Evolutionary conservation across 2,888 invertebrate genomes (phyloP).

Genomic region (Drosophila parthenogenetica): DNA sequence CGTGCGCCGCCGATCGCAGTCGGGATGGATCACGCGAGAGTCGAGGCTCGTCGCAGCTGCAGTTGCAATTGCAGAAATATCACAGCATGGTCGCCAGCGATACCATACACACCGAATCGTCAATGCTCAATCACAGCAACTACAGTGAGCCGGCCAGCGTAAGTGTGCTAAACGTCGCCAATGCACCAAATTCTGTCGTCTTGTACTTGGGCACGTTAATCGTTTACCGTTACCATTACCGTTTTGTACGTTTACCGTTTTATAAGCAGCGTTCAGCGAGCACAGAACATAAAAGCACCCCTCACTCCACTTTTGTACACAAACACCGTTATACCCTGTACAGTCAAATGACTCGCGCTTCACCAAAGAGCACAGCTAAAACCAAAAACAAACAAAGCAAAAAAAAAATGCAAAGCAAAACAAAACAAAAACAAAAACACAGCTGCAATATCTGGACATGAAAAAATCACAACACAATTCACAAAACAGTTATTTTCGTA

Average conservation of each 20-base stretch:
- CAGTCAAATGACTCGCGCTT: slow-evolving; percentile 22
- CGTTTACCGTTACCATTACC: slow-evolving; percentile 18
- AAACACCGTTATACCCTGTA: slow-evolving; percentile 32
- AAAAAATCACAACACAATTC: slow-evolving; percentile 4
- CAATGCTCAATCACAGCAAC: slow-evolving; percentile 75
- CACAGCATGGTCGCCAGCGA: slow-evolving; percentile 79
- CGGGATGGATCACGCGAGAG: slow-evolving; percentile 83
- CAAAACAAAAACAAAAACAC: slow-evolving; percentile 14
- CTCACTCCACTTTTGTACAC: slow-evolving; percentile 5
- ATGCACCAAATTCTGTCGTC: slow-evolving; percentile 45
- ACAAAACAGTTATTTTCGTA: slow-evolving; percentile 38
- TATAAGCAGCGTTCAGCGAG: slow-evolving; percentile 44
- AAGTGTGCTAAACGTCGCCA: slow-evolving; percentile 61
- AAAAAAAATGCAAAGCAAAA: background rate
- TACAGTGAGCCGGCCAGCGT: slow-evolving; percentile 82
- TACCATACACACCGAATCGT: slow-evolving; percentile 78
- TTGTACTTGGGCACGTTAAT: slow-evolving; percentile 50
- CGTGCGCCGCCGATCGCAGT: slow-evolving; percentile 83
- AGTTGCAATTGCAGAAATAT: slow-evolving; percentile 66
- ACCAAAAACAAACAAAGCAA: background rate
- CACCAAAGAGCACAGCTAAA: slow-evolving; percentile 46
- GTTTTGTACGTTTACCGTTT: slow-evolving; percentile 20
- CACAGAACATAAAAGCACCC: slow-evolving; percentile 27
- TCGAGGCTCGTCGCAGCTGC: slow-evolving; percentile 78
- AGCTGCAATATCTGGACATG: slow-evolving; percentile 19